Base-by-base conservation (phyloP, 2,113 vertebrate genomes). In the Coregonus clupeaformis region DNA sequence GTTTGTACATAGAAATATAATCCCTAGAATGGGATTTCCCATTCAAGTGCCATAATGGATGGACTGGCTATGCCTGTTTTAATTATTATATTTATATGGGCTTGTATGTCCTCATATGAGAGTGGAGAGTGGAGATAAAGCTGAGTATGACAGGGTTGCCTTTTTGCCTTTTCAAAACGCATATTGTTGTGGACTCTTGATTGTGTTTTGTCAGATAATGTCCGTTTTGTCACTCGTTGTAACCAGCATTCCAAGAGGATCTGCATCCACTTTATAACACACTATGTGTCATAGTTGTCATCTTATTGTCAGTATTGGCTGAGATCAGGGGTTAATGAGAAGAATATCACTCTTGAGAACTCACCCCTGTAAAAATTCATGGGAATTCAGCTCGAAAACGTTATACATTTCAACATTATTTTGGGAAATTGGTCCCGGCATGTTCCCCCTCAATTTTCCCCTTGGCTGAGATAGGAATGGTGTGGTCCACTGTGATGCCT, bases 221-320 rank as follows among this genome's bases (percentile, higher is more conserved):
- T 55, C 18, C 11, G 36, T 11, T 32, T 32, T 42, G 36, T 42
- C 9, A 42, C 52, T 55, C 5, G 4, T 55, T 6, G 20, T 6
- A 55, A 20, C 18, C 52, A 55, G 52, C 52, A 55, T 3, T 42
- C 36, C 36, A 42, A 42, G 9, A 42, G 9, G 2, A 9, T 42
- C 11, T 42, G 9, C 20, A 55, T 55, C 52, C 52, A 55, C 18
- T 71, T 73, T 42, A 42, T 42, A 11, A 42, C 36, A 42, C 36
- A 42, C 25, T 77, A 74, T 74, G 80, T 79, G 55, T 57, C 68
- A 69, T 72, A 73, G 69, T 68, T 1, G 49, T 55, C 65, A 72
- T 68, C 70, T 71, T 25, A 30, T 14, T 52, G 60, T 60, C 73
- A 73, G n/a, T 3, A 16, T 18, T 57, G 3, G 24, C 22, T 18